Evolutionary conservation across 2,888 invertebrate species (phyloP), one percentile per base, ranked within the genome.

Genomic region (Rambutsinella grinnellia): DNA sequence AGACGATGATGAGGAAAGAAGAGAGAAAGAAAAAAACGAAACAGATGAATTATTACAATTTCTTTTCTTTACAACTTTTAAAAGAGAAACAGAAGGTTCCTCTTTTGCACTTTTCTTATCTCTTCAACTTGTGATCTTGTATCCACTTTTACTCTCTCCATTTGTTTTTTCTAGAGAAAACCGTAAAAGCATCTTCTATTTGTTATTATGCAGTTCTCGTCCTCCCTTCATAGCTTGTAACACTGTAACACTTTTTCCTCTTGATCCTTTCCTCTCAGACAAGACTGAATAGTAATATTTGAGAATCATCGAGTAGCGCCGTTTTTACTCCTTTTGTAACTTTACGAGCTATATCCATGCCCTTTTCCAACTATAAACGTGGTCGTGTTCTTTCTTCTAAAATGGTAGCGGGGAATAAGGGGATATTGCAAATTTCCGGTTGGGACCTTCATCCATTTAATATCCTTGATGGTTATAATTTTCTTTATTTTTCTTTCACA

Each of bases 371-470:
- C n/a, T n/a, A n/a, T n/a, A n/a, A n/a, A n/a, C n/a, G n/a, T n/a
- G n/a, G n/a, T n/a, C n/a, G n/a, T n/a, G n/a, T n/a, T n/a, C n/a
- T n/a, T n/a, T n/a, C n/a, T n/a, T n/a, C n/a, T n/a, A n/a, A n/a
- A n/a, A n/a, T n/a, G n/a, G 36, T 36, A 36, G 36, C 13, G 36
- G 19, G 53, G 62, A 49, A 57, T n/a, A n/a, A 27, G 21, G n/a
- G 70, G 70, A 70, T 70, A 70, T 70, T 70, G 70, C 62, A 49
- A 70, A 70, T 70, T 69, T 70, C 70, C 70, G 70, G 62, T 44
- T 70, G 62, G 56, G 46, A 60, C 61, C 19, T 53, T 61, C 54
- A 24, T 44, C 23, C 27, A 23, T 10, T 44, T 57, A 17, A 13
- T 47, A 23, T 63, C 54, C 44, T 54, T 56, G n/a, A n/a, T n/a